A percentile compares a stretch with the other conserved stretches of the same genome.
Conservation (phyloP, 2,888 invertebrate species). For the Dioctria linearis region DNA sequence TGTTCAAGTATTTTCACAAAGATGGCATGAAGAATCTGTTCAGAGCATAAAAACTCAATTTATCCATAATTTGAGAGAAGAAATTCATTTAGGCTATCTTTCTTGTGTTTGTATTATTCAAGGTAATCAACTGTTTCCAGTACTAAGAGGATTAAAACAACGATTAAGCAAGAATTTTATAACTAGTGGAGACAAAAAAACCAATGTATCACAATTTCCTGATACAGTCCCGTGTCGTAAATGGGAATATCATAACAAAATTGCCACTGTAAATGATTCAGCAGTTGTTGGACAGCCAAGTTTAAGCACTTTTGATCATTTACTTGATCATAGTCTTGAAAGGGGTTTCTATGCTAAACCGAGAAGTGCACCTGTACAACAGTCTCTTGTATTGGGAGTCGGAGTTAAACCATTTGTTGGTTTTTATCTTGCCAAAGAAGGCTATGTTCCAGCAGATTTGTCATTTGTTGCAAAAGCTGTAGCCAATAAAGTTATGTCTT, state of each 20-base stretch:
- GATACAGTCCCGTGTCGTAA: slow-evolving; percentile 81
- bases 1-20: slow-evolving; percentile 84
- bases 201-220: slow-evolving; percentile 60
- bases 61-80: slow-evolving; percentile 69
- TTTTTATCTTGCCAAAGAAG: slow-evolving; percentile 93
- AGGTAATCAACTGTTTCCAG: slow-evolving; percentile 80
- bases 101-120: slow-evolving; percentile 84
- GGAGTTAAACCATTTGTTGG: slow-evolving; percentile 90
- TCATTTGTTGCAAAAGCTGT: slow-evolving; percentile 95
- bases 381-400: slow-evolving; percentile 81
- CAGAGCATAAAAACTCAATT: slow-evolving; percentile 84
- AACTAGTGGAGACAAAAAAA: slow-evolving; percentile 66
- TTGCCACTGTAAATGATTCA: slow-evolving; percentile 82
- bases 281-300: slow-evolving; percentile 81
- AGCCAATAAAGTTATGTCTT: slow-evolving; percentile 87
- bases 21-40: slow-evolving; percentile 87
- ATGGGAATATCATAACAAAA: slow-evolving; percentile 87
- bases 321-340: slow-evolving; percentile 74
- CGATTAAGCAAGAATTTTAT: slow-evolving; percentile 72
- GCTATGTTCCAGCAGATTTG: slow-evolving; percentile 84
- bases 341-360: slow-evolving; percentile 73
- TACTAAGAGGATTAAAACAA: slow-evolving; percentile 85
- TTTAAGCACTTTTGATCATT: slow-evolving; percentile 83
- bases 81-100: slow-evolving; percentile 72
- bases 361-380: slow-evolving; percentile 82